A percentile compares a stretch with the other conserved stretches of the same genome.
These are phyloP conservation scores for Clavelina lepadiformis DNA, from an alignment of 23 tunicate genomes.

Conservation along the genomic window DNA sequence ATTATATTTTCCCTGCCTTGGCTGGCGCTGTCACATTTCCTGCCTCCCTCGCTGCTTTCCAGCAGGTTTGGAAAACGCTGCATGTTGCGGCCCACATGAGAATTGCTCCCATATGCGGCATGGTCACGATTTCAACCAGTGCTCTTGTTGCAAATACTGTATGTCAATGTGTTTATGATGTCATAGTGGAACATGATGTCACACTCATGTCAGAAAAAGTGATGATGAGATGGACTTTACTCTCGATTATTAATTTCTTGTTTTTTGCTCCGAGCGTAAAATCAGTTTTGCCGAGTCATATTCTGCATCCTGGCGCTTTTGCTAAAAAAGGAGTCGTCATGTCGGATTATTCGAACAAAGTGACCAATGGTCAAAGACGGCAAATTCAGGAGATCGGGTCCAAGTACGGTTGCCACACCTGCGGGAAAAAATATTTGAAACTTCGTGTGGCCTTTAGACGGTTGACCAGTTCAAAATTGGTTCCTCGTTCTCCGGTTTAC, in stretches of 20 bases:
- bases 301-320: conserved; percentile 77
- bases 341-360: conserved; percentile 3
- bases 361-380: conserved; percentile 14
- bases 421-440: conserved; percentile 35
- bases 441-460: not conserved
- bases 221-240: not conserved
- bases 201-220: conserved; percentile 4
- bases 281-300: conserved; percentile 53
- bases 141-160: conserved; percentile 22
- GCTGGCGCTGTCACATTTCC: too few relatives aligned
- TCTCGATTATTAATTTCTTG: conserved; percentile 29
- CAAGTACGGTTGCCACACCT: conserved; percentile 72
- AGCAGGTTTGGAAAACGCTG: conserved; percentile 61
- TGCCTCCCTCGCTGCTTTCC: conserved; percentile 42
- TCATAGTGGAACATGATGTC: not conserved
- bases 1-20: too few relatives aligned
- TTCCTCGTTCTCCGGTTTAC: conserved; percentile 36
- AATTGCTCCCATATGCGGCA: conserved; percentile 39
- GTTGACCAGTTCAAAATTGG: too few relatives aligned
- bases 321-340: conserved; percentile 38
- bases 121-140: conserved; percentile 10
- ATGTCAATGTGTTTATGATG: conserved; percentile 7
- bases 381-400: conserved; percentile 47
- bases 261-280: conserved; percentile 40
- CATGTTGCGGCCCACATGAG: conserved; percentile 35